A percentile compares a stretch with the other conserved stretches of the same genome.
phyloP scores from a whole-genome alignment of 1,140 invertebrate genomes.

The Druon quercuslanigerum region DNA sequence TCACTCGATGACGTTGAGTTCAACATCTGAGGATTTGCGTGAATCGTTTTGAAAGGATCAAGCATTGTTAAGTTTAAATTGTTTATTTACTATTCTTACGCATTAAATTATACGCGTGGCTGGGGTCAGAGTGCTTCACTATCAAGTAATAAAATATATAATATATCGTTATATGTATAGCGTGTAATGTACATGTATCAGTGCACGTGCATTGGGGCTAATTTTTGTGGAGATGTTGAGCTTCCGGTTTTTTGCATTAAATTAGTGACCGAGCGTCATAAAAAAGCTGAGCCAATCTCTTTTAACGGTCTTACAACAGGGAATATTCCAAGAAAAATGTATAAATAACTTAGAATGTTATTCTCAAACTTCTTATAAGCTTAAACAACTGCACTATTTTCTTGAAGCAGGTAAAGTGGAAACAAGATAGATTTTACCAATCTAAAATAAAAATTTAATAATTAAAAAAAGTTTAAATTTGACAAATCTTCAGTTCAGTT shows the following conservation, averaged over 20 bases:
- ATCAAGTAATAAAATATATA: conserved; percentile 68
- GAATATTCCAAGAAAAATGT: too few species aligned
- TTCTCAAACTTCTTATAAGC: too few species aligned
- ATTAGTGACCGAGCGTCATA: conserved; percentile 47
- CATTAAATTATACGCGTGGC: conserved; percentile 55
- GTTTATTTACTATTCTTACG: conserved; percentile 47
- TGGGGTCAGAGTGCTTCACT: conserved; percentile 58
- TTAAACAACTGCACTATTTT: too few species aligned
- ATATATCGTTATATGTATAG: conserved; percentile 45
- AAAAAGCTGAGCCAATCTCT: background rate
- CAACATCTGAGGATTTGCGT: background rate
- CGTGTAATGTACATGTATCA: conserved; percentile 48
- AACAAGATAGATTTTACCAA: too few species aligned
- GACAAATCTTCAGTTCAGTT: too few species aligned
- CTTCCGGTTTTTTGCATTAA: conserved; percentile 41
- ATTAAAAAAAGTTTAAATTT: too few species aligned
- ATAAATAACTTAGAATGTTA: too few species aligned
- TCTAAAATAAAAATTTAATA: too few species aligned
- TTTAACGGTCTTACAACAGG: background rate
- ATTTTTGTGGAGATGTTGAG: conserved; percentile 55
- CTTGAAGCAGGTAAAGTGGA: too few species aligned
- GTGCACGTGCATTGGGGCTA: conserved; percentile 41
- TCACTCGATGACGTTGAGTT: background rate
- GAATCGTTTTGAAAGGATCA: conserved; percentile 51
- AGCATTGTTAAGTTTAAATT: conserved; percentile 59